phyloP scores from a whole-genome alignment of 2,888 invertebrate genomes.

The Orthosia cruda region DNA sequence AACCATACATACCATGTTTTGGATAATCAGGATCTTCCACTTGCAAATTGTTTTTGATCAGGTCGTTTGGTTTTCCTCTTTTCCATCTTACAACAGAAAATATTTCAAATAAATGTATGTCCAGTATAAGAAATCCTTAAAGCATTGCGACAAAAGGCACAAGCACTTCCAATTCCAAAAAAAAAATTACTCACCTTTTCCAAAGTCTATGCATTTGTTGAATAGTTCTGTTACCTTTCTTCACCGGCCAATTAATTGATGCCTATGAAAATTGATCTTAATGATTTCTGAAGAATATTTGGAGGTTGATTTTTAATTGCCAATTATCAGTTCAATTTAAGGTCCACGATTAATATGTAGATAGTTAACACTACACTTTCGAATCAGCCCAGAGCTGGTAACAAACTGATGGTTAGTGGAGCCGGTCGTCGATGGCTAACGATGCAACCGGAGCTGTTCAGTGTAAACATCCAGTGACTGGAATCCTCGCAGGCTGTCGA shows the following conservation, averaged over 20 bases:
- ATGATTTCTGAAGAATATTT: constrained; percentile 25
- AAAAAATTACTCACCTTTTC: constrained; percentile 55
- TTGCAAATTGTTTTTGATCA: constrained; percentile 12
- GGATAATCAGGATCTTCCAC: neutral
- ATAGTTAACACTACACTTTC: constrained; percentile 80
- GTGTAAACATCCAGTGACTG: constrained; percentile 90
- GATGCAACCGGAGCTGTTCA: constrained; percentile 87
- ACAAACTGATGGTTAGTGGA: constrained; percentile 82
- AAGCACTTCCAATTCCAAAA: constrained; percentile 36
- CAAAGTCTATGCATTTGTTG: constrained; percentile 23
- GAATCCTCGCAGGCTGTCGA: constrained; percentile 81
- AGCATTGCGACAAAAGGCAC: constrained; percentile 14
- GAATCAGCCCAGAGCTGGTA: constrained; percentile 81
- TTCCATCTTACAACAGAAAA: constrained; percentile 33
- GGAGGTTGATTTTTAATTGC: constrained; percentile 21
- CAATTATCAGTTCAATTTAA: constrained; percentile 38
- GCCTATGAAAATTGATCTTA: constrained; percentile 1
- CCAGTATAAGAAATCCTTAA: constrained; percentile 19
- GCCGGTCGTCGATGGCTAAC: constrained; percentile 80
- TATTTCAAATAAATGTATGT: constrained; percentile 21
- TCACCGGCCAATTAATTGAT: constrained; percentile 12
- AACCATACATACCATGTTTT: constrained; percentile 19
- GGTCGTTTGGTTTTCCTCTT: neutral
- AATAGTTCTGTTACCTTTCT: constrained; percentile 26
- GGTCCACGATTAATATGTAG: constrained; percentile 53